phyloP scores from a whole-genome alignment of 1,140 invertebrate species.

The Drosophila tristis region DNA sequence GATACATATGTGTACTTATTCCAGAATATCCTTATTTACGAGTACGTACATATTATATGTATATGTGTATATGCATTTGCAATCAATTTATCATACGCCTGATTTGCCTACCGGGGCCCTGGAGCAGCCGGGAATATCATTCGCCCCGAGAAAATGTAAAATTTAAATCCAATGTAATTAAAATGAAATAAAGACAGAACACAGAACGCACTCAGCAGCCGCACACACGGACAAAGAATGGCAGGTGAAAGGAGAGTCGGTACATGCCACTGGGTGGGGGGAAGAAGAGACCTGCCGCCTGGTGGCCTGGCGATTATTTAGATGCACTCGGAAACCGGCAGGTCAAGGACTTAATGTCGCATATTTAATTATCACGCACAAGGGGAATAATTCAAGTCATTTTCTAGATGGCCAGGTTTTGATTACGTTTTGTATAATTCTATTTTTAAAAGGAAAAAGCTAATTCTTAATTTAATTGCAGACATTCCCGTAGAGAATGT shows the following conservation, averaged over 20 bases:
- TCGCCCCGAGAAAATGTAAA: slow-evolving; percentile 28
- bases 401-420: slow-evolving; percentile 30
- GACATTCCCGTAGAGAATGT: too few relatives aligned
- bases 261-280: neutral
- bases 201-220: slow-evolving; percentile 3
- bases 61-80: slow-evolving; percentile 35
- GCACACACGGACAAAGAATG: slow-evolving; percentile 11
- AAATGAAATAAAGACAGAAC: slow-evolving; percentile 63
- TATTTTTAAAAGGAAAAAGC: slow-evolving; percentile 11
- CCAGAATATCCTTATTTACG: slow-evolving; percentile 12
- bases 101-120: slow-evolving; percentile 54
- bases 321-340: slow-evolving; percentile 11
- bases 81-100: slow-evolving; percentile 76
- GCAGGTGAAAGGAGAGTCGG: slow-evolving; percentile 14
- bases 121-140: slow-evolving; percentile 22
- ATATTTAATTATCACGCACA: slow-evolving; percentile 47
- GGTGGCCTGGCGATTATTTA: slow-evolving; percentile 21
- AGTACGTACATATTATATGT: neutral
- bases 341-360: slow-evolving; percentile 19
- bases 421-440: slow-evolving; percentile 27
- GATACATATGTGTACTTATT: neutral
- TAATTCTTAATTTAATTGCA: too few relatives aligned
- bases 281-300: neutral
- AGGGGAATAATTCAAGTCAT: slow-evolving; percentile 16
- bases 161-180: slow-evolving; percentile 70